Evolutionary conservation across 2,888 invertebrate genomes (phyloP).

Genomic region (Sarcophaga caerulescens): DNA sequence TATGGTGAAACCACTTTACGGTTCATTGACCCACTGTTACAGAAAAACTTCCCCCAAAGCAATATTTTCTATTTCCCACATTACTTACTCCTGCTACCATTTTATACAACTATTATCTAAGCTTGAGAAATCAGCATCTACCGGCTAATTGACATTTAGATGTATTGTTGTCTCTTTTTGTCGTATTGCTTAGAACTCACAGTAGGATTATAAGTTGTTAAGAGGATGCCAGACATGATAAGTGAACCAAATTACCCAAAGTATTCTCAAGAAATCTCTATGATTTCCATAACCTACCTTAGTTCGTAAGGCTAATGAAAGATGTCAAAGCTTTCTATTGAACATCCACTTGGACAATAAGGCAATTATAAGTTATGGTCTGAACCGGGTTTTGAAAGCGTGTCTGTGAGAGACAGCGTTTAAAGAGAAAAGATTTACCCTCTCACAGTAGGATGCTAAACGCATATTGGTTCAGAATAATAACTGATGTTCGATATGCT

Average conservation of each 20-base stretch:
- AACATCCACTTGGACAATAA: no score
- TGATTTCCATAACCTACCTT: no score
- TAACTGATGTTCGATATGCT: no score
- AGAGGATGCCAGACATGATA: constrained; percentile 8
- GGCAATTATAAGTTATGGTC: no score
- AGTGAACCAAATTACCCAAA: not conserved
- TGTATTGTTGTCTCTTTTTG: constrained; percentile 26
- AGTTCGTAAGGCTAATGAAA: no score
- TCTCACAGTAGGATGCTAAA: no score
- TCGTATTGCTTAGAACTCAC: not conserved
- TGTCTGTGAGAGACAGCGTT: no score
- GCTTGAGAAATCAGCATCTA: constrained; percentile 19
- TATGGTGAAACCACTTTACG: not conserved
- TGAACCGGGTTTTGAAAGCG: no score
- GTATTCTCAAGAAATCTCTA: not conserved
- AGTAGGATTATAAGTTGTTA: not conserved
- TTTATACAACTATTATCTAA: constrained; percentile 32
- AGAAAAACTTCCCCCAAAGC: not conserved
- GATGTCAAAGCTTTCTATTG: no score
- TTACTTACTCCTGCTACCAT: constrained; percentile 3
- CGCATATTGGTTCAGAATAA: no score
- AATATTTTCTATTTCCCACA: not conserved
- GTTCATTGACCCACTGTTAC: not conserved
- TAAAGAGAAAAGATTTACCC: no score
- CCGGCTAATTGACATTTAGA: constrained; percentile 28